phyloP scores from a whole-genome alignment of 2,888 invertebrate species.

The Beris morrisii region DNA sequence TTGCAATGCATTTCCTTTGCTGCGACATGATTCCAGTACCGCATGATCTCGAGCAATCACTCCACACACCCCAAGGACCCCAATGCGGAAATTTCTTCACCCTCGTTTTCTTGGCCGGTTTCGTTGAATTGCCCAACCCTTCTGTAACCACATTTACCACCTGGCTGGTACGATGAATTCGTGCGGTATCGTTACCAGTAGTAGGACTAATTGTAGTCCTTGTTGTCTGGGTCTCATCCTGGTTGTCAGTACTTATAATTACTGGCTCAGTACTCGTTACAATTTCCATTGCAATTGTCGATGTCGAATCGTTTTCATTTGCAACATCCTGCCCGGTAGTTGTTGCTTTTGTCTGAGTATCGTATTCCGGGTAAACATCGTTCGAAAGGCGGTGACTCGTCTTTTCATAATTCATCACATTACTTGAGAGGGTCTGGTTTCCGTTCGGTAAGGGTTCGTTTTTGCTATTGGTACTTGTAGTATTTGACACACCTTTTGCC shows the following conservation, averaged over 20 bases:
- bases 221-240: background rate
- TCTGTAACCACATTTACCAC: background rate
- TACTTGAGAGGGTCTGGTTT: slow-evolving; percentile 2
- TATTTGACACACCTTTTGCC: slow-evolving; percentile 3
- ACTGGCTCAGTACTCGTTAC: slow-evolving; percentile 35
- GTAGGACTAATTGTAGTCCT: slow-evolving; percentile 1
- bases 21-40: slow-evolving; percentile 72
- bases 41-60: slow-evolving; percentile 78
- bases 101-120: slow-evolving; percentile 42
- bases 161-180: background rate
- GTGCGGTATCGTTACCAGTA: background rate
- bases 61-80: slow-evolving; percentile 81
- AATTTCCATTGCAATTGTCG: slow-evolving; percentile 23
- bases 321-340: slow-evolving; percentile 40
- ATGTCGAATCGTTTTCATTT: slow-evolving; percentile 28
- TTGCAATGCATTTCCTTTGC: slow-evolving; percentile 51
- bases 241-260: slow-evolving; percentile 27
- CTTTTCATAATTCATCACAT: background rate
- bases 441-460: background rate
- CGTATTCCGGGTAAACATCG: slow-evolving; percentile 49
- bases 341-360: slow-evolving; percentile 33
- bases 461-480: background rate
- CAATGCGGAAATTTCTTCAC: slow-evolving; percentile 60
- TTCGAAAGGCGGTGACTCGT: slow-evolving; percentile 45
- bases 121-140: slow-evolving; percentile 18